Evolutionary conservation across 2,888 invertebrate species (phyloP).

Genomic region (Tuberolachnus salignus): DNA sequence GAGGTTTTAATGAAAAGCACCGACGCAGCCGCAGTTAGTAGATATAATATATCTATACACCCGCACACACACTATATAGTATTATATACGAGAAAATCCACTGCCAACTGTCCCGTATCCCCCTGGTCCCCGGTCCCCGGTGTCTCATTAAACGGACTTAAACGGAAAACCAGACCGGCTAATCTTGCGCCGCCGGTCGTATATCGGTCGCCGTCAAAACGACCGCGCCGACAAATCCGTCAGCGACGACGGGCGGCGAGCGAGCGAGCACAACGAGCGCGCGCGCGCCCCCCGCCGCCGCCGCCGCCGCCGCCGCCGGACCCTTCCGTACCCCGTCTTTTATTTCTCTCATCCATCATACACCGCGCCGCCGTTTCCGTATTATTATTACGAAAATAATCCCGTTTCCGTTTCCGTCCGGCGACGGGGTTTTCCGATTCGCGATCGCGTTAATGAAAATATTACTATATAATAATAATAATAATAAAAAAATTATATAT

Average conservation of each 20-base stretch:
- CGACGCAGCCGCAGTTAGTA: too few species aligned
- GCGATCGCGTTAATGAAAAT: background rate
- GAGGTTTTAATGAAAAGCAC: conserved; percentile 55
- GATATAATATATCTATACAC: background rate
- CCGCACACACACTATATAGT: background rate
- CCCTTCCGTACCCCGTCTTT: background rate
- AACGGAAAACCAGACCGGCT: conserved; percentile 54
- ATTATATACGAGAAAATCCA: conserved; percentile 29
- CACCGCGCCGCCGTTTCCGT: too few species aligned
- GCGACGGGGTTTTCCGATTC: conserved; percentile 11
- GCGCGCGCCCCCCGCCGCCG: too few species aligned
- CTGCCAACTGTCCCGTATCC: conserved; percentile 2
- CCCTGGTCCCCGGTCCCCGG: background rate
- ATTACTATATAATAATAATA: background rate
- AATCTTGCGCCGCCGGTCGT: conserved; percentile 49
- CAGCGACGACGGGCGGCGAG: too few species aligned
- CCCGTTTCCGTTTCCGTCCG: background rate
- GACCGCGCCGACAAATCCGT: conserved; percentile 48
- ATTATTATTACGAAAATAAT: conserved; percentile 25
- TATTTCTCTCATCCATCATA: conserved; percentile 39
- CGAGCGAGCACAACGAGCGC: too few species aligned
- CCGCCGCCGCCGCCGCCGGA: background rate
- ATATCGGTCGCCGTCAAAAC: conserved; percentile 51
- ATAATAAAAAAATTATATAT: background rate
- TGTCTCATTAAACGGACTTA: conserved; percentile 54